phyloP scores from a whole-genome alignment of 2,797 vertebrate species.

The Yasuhikotakia modesta region DNA sequence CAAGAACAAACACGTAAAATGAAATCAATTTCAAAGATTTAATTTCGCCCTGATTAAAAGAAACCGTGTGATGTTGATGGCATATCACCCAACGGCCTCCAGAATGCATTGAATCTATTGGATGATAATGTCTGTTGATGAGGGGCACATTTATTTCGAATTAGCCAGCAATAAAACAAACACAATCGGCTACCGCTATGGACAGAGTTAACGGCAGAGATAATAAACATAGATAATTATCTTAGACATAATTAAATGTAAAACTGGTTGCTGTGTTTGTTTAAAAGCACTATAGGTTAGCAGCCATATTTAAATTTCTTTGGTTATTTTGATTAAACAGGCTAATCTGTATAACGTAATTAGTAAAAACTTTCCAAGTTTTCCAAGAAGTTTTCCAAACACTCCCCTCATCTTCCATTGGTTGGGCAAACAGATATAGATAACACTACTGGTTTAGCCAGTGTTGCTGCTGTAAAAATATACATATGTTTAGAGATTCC shows the following conservation, averaged over 20 bases:
- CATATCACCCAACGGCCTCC: constrained; percentile 41
- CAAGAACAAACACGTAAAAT: constrained; percentile 80
- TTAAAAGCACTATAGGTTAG: too few species aligned
- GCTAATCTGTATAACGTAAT: too few species aligned
- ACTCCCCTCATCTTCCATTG: too few species aligned
- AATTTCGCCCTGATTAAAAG: constrained; percentile 74
- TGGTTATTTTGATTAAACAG: too few species aligned
- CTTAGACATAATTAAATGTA: too few species aligned
- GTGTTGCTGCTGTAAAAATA: too few species aligned
- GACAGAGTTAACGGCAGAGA: constrained; percentile 47
- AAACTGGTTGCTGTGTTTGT: too few species aligned
- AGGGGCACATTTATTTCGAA: constrained; percentile 46
- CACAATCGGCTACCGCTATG: constrained; percentile 14
- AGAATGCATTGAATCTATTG: constrained; percentile 68
- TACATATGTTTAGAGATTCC: not conserved
- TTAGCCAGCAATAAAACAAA: constrained; percentile 33
- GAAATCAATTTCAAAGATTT: constrained; percentile 80
- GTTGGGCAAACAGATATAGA: too few species aligned
- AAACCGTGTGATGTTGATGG: constrained; percentile 64
- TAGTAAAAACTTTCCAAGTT: too few species aligned
- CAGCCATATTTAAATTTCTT: too few species aligned
- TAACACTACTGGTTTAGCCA: not conserved
- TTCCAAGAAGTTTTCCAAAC: too few species aligned
- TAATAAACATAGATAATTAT: too few species aligned
- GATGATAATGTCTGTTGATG: constrained; percentile 65